Evolutionary conservation across 2,888 invertebrate species (phyloP), one percentile per base, ranked within the genome.

Genomic region (Amphipyra berbera): DNA sequence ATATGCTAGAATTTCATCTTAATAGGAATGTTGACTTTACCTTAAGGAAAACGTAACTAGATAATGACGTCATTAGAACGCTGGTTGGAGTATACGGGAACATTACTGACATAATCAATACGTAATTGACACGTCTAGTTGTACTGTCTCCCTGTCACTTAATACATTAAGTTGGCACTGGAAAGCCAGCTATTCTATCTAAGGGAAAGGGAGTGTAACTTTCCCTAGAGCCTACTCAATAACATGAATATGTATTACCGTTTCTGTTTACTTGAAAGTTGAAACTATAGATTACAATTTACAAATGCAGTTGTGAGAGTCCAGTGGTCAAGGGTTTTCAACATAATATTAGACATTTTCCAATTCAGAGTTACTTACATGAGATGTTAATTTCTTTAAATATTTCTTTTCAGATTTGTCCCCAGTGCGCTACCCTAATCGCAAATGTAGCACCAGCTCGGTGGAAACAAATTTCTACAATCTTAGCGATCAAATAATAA

Each of bases 391-490:
- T 5, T 12, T 21, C 2, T 57, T 57, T 79, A n/a, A n/a, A n/a
- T 35, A 78, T 66, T 76, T 76, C 37, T 60, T 91, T 92, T 55
- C 95, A 96, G 96, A 96, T 88, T 94, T 96, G 94, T 96, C 96
- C 60, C 96, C 96, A 65, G 95, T 95, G 67, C 95, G 95, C 84
- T 96, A 96, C 95, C 90, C 95, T 4, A 95, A 96, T 73, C 93
- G 96, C 69, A 96, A 96, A 84, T 96, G 95, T 85, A 96, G 96
- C 86, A 95, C 95, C 81, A 96, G 96, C 79, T 95, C 95, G 78
- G 96, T 96, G 63, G 96, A 96, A 86, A 96, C 96, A 0, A 96
- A 96, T 82, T 96, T 96, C 82, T 97, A 97, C 90, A 97, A 96
- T 87, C 95, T 97, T 37, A 95, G 91, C 74, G 96, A 96, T 81